A percentile compares a stretch with the other conserved stretches of the same genome.
phyloP scores from a whole-genome alignment of 2,797 vertebrate species.

The Ptychadena robeensis region DNA sequence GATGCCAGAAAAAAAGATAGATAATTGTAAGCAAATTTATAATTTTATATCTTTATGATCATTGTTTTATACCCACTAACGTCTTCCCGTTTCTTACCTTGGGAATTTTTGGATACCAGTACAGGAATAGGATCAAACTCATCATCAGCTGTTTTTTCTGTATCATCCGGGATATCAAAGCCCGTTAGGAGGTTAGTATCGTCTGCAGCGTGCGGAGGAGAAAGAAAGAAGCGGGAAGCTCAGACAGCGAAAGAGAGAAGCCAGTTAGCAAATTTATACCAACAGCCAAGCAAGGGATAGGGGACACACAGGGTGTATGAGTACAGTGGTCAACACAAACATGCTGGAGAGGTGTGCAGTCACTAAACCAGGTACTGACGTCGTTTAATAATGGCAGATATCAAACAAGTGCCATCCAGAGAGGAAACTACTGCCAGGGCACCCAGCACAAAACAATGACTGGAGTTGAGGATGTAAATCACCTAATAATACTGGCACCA shows the following conservation, averaged over 20 bases:
- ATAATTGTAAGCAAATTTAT: not conserved
- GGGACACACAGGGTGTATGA: not conserved
- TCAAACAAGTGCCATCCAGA: not conserved
- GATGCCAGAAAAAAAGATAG: slow-evolving; percentile 15
- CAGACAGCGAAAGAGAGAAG: slow-evolving; percentile 76
- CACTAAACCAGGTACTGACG: not conserved
- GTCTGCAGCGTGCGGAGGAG: slow-evolving; percentile 80
- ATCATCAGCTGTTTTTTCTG: slow-evolving; percentile 90
- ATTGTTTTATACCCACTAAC: slow-evolving; percentile 12
- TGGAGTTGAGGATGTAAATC: too few relatives aligned
- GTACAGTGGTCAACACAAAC: not conserved
- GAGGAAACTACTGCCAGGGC: not conserved
- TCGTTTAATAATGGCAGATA: not conserved
- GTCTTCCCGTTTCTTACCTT: slow-evolving; percentile 86
- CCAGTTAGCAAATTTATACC: slow-evolving; percentile 63
- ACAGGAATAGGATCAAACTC: slow-evolving; percentile 99
- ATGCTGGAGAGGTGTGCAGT: not conserved
- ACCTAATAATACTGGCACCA: not conserved
- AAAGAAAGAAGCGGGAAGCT: slow-evolving; percentile 75
- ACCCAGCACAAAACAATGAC: too few relatives aligned
- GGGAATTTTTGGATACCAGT: slow-evolving; percentile 96
- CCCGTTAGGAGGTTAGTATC: slow-evolving; percentile 93
- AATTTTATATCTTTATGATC: not conserved
- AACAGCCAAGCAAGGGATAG: slow-evolving; percentile 48
- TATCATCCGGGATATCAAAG: slow-evolving; percentile 85